Evolutionary conservation across 2,888 invertebrate species (phyloP).

Genomic region (Cerastis rubricosa): DNA sequence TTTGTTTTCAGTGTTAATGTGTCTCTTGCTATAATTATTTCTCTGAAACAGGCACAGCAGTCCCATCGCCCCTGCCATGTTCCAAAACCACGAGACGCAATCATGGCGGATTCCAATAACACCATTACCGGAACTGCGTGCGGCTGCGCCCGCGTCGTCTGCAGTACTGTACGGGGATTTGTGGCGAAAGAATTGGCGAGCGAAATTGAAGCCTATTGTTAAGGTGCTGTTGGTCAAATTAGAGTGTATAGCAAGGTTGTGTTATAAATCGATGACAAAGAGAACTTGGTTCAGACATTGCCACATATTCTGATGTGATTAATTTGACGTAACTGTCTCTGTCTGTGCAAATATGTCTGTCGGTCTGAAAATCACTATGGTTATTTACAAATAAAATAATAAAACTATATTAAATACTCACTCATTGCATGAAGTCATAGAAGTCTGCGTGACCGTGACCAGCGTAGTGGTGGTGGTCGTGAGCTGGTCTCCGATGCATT

Average conservation of each 20-base stretch:
- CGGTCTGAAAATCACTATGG: background rate
- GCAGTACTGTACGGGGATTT: slow-evolving; percentile 56
- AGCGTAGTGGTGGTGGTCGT: slow-evolving; percentile 86
- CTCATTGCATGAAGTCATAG: slow-evolving; percentile 88
- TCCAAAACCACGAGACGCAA: slow-evolving; percentile 71
- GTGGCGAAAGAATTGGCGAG: slow-evolving; percentile 25
- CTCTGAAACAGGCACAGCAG: slow-evolving; percentile 26
- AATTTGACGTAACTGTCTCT: slow-evolving; percentile 25
- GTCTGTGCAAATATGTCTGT: background rate
- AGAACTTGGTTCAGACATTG: slow-evolving; percentile 37
- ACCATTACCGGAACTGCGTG: slow-evolving; percentile 71
- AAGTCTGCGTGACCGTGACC: slow-evolving; percentile 87
- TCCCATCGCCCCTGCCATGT: slow-evolving; percentile 42
- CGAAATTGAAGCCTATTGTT: slow-evolving; percentile 35
- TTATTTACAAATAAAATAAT: background rate
- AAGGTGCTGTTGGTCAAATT: background rate
- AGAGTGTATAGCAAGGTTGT: slow-evolving; percentile 15
- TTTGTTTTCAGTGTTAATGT: too few relatives aligned
- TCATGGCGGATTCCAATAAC: slow-evolving; percentile 74
- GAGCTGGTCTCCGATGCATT: slow-evolving; percentile 84
- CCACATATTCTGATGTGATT: slow-evolving; percentile 12
- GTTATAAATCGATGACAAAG: slow-evolving; percentile 34
- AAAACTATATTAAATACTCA: slow-evolving; percentile 77
- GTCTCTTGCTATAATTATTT: slow-evolving; percentile 32
- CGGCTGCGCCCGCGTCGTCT: slow-evolving; percentile 55